Percentiles rank a stretch among this genome's conserved stretches.
phyloP scores from a whole-genome alignment of 2,888 invertebrate genomes.

The Dastarcus helophoroides region DNA sequence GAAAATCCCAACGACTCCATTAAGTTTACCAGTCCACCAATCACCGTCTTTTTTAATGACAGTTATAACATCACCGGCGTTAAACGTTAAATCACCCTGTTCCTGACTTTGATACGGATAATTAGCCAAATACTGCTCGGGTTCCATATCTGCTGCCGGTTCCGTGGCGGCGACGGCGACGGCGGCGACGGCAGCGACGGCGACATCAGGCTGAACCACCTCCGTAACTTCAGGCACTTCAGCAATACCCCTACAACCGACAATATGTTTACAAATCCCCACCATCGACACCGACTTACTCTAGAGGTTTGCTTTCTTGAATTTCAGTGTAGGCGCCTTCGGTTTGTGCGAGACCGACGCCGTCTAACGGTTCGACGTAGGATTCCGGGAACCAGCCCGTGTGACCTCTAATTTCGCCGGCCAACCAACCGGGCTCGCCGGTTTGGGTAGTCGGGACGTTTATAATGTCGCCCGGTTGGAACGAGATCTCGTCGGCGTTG shows the following conservation, averaged over 20 bases:
- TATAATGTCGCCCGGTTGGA: conserved; percentile 89
- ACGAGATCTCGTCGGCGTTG: conserved; percentile 83
- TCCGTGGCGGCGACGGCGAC: conserved; percentile 16
- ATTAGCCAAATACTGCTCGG: conserved; percentile 74
- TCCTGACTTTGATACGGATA: conserved; percentile 86
- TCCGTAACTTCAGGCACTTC: conserved; percentile 52
- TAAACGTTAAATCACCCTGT: conserved; percentile 82
- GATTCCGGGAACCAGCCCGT: conserved; percentile 96
- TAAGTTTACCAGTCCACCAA: conserved; percentile 96
- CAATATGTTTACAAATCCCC: conserved; percentile 1
- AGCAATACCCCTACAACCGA: conserved; percentile 52
- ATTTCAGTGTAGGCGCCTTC: conserved; percentile 24
- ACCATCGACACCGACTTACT: conserved; percentile 36
- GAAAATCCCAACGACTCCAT: conserved; percentile 75
- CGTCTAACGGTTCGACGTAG: conserved; percentile 71
- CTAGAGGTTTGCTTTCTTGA: conserved; percentile 34
- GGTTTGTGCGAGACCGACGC: conserved; percentile 33
- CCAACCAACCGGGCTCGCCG: conserved; percentile 95
- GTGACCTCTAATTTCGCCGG: conserved; percentile 81
- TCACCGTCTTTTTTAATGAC: conserved; percentile 88
- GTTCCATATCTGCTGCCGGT: conserved; percentile 20
- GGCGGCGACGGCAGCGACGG: conserved; percentile 11
- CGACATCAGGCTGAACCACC: conserved; percentile 11
- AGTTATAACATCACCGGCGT: conserved; percentile 73
- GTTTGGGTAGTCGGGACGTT: conserved; percentile 65